Evolutionary conservation across 2,888 invertebrate species (phyloP), one percentile per base, ranked within the genome.

Genomic region (Drosophila pullipes): DNA sequence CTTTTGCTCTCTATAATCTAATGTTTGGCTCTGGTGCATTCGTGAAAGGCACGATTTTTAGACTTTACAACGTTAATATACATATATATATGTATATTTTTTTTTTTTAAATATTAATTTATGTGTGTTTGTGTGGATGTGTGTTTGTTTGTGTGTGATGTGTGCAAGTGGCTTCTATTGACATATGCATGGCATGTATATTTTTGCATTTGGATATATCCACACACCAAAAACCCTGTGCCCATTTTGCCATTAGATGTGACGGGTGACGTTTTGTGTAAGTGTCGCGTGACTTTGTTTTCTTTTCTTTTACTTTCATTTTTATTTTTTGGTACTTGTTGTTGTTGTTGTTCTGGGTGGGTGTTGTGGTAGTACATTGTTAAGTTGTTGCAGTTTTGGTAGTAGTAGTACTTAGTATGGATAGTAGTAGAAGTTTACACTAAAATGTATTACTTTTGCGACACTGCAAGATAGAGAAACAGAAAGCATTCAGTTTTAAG

Each of bases 391-490:
- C 72, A 68, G 69, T 83, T 66, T 69, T 74, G 66, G 69, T 78
- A 67, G 65, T 78, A 69, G 77, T 81, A 75, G 77, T 85, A 82
- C 66, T 78, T 77, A 83, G 83, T 85, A 85, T 80, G 83, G 87
- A 79, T 76, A 85, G 81, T 74, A 78, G 82, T 75, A 83, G 79
- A 71, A 76, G 73, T 68, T 76, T 78, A 69, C 81, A 77, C 76
- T 76, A 69, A 78, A 73, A 83, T 90, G 83, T 77, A 70, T 89
- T 91, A 92, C 85, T 91, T 90, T 91, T 92, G 84, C 89, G 90
- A 91, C 91, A 92, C 92, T 92, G 92, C 90, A 92, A 92, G 71
- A 92, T 91, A 92, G 85, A 92, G 82, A 90, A 89, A 91, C 84
- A 91, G 76, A 85, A 80, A 86, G 80, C 78, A 78, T 81, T 82